Percentiles rank a stretch among this genome's conserved stretches.
These are phyloP conservation scores for Zelleria hepariella DNA, from an alignment of 2,888 invertebrate species.

Conservation along the genomic window DNA sequence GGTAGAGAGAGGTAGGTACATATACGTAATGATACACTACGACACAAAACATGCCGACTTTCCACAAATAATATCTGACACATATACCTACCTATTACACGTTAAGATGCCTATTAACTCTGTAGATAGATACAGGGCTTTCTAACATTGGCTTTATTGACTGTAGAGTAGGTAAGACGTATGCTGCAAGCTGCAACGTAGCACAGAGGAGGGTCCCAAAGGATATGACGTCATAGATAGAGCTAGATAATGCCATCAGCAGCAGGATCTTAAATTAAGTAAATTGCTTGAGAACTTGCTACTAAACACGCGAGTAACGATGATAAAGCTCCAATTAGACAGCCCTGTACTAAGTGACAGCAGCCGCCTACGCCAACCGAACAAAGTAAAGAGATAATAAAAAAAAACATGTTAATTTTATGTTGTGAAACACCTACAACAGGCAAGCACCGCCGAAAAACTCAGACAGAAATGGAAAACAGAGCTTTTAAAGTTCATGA, in stretches of 20 bases:
- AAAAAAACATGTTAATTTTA: neutral
- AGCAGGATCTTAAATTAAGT: neutral
- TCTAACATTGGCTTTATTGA: neutral
- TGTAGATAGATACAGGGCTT: neutral
- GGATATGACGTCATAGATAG: neutral
- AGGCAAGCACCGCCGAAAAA: neutral
- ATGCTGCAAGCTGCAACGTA: no score
- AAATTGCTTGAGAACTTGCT: neutral
- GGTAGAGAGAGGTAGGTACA: no score
- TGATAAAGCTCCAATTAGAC: neutral
- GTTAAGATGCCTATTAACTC: neutral
- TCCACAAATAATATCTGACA: neutral
- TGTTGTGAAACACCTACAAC: neutral
- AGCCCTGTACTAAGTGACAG: neutral
- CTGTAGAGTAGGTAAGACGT: no score
- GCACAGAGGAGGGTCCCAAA: neutral
- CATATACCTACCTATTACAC: neutral
- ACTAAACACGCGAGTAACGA: neutral
- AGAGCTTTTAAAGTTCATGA: neutral
- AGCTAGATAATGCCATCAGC: neutral
- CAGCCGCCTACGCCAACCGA: neutral
- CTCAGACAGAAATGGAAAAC: neutral
- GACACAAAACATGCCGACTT: conserved; percentile 2
- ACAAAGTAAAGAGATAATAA: neutral
- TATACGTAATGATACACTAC: conserved; percentile 1